Evolutionary conservation across 2,888 invertebrate species (phyloP), one percentile per base, ranked within the genome.

Genomic region (Lobophora halterata): DNA sequence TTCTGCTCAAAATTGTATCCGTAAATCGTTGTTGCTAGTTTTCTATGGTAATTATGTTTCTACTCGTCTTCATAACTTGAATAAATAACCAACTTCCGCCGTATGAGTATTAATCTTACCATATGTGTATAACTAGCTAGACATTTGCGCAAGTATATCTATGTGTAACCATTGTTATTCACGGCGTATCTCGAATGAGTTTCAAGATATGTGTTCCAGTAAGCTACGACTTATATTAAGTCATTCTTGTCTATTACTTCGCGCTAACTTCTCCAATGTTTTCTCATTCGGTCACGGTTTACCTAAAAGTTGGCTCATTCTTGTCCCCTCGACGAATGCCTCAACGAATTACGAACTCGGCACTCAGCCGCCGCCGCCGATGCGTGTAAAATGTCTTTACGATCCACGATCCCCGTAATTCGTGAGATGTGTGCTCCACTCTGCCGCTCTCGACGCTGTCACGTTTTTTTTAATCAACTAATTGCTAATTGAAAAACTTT

Each of bases 371-470:
- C 58, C 73, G 73, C 75, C 77, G 71, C 58, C 73, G 74, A 79
- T 83, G 80, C 79, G 80, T 81, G 75, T 78, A 77, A 81, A 81
- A 79, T 81, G 76, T 74, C 72, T 77, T 78, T 71, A 69, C 71
- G 72, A 74, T 69, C 63, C 61, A 69, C 71, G 72, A 74, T 69
- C 63, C 61, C 53, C 65, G 63, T 78, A 74, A 79, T 76, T 71
- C 67, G 57, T 46, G 62, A 64, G 65, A 71, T 65, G 65, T 71
- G 55, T 59, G 65, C 61, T 60, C 63, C 66, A 64, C 59, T 52
- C 63, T 49, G 47, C 45, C 58, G 46, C 44, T 49, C 51, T 48
- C 52, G 41, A 55, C 45, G 51, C 49, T 51, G 48, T 47, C 49
- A 14, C 45, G 44, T 39, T 52, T 55, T n/a, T n/a, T 49, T 51